Base-by-base conservation (phyloP, 2,797 vertebrate species). In the Pelochelys cantorii region DNA sequence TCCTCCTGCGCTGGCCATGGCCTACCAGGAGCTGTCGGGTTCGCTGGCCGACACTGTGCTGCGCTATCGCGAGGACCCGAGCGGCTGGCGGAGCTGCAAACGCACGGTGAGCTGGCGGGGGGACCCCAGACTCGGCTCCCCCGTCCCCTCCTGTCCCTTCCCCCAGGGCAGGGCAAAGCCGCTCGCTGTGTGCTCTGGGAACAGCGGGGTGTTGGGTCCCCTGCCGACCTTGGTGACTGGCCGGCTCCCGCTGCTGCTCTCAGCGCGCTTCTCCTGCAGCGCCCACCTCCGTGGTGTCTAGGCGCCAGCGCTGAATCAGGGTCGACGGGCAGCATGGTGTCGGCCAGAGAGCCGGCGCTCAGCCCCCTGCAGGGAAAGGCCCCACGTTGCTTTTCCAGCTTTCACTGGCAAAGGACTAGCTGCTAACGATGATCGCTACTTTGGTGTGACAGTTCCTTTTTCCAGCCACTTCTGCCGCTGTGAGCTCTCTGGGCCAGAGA, bases 71-170 rank as follows among this genome's bases (percentile, higher is more conserved):
- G 97, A 89, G 84, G 99, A 99, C 65, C 92, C 97, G 20, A 96
- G 97, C 11, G 99, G 98, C 2, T 99, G 99, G 99, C 98, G 98
- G 95, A 96, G 96, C 62, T 99, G 98, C 97, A 99, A 98, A 92
- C 98, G 98, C 96, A 97, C 97, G 97, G 99, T 99, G 96, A 98
- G 98, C 87, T 86, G 42, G 53, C 31, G 11, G 7, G 31, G 82
- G 22, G 48, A 5, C 42, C 18, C 68, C 11, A 34, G 31, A 17
- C 59, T 31, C 7, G 17, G 22, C 81, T 18, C 59, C 42, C 80
- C 12, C 27, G 7, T 56, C 27, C 34, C 8, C 42, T 82, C 20
- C 12, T 27, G 37, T 59, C 29, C 9, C 60, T 12, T 7, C 60
- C 15, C 81, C 31, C 81, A 5, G 18, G 85, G n/a, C 52, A 31